Evolutionary conservation across 2,113 vertebrate species (phyloP).

Genomic region (Podarcis muralis): DNA sequence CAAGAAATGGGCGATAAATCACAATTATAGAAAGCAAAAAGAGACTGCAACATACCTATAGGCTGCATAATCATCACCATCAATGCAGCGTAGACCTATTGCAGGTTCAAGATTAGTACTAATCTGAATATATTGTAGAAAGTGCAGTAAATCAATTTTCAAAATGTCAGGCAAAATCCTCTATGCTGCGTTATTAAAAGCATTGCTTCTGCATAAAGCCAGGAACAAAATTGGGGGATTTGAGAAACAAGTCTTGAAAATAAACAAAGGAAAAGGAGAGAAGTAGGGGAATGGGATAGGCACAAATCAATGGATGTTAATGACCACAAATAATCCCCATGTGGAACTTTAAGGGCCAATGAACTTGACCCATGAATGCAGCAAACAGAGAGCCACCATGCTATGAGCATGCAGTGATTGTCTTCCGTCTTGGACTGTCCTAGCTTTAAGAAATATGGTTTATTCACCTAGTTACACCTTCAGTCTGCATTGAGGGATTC

Average conservation of each 20-base stretch:
- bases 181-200: conserved; percentile 64
- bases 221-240: conserved; percentile 62
- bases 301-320: neutral
- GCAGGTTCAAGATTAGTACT: conserved; percentile 68
- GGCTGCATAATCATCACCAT: conserved; percentile 62
- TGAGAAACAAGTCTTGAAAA: conserved; percentile 53
- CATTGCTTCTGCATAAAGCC: conserved; percentile 71
- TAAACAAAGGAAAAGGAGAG: conserved; percentile 21
- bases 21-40: conserved; percentile 53
- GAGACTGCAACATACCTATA: conserved; percentile 58
- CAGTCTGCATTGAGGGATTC: too few species aligned
- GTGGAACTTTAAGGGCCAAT: neutral
- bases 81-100: conserved; percentile 53
- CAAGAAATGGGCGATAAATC: conserved; percentile 61
- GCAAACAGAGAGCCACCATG: neutral
- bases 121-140: conserved; percentile 65
- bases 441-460: too few species aligned
- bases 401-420: neutral
- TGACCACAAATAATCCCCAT: neutral
- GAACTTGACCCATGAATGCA: neutral
- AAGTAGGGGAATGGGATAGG: neutral
- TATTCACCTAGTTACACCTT: too few species aligned
- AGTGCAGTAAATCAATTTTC: conserved; percentile 69
- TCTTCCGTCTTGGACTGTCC: neutral
- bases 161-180: conserved; percentile 69